Evolutionary conservation across 2,888 invertebrate genomes (phyloP).

Genomic region (Coecobrya sp.): DNA sequence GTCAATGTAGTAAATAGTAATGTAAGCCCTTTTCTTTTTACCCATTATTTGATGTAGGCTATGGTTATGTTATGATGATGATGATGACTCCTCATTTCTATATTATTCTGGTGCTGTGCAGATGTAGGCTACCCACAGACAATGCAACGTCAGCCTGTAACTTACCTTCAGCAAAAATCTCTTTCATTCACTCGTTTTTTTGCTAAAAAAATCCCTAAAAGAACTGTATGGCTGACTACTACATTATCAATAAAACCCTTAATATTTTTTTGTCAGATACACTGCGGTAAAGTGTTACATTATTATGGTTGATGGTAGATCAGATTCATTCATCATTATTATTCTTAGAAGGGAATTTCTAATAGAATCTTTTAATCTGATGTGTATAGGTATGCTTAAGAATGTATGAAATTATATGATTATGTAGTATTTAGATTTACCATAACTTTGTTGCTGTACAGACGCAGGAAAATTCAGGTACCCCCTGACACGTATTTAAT

Average conservation of each 20-base stretch:
- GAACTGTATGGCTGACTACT: background rate
- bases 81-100: background rate
- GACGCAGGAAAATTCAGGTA: background rate
- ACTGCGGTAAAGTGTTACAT: background rate
- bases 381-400: background rate
- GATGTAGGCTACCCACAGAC: background rate
- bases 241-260: background rate
- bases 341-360: conserved; percentile 24
- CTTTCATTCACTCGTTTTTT: conserved; percentile 1
- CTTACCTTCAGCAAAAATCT: background rate
- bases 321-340: conserved; percentile 3
- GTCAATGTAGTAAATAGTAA: background rate
- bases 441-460: background rate
- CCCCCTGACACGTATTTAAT: background rate
- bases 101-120: background rate
- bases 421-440: background rate
- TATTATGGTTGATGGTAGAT: background rate
- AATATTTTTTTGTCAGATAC: background rate
- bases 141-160: background rate
- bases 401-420: background rate
- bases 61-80: conserved; percentile 37
- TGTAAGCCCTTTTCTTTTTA: conserved; percentile 3
- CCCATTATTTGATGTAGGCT: conserved; percentile 25
- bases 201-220: background rate
- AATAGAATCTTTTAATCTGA: background rate